Evolutionary conservation across 2,113 vertebrate species (phyloP), one percentile per base, ranked within the genome.

Genomic region (Australoheros scitulus): DNA sequence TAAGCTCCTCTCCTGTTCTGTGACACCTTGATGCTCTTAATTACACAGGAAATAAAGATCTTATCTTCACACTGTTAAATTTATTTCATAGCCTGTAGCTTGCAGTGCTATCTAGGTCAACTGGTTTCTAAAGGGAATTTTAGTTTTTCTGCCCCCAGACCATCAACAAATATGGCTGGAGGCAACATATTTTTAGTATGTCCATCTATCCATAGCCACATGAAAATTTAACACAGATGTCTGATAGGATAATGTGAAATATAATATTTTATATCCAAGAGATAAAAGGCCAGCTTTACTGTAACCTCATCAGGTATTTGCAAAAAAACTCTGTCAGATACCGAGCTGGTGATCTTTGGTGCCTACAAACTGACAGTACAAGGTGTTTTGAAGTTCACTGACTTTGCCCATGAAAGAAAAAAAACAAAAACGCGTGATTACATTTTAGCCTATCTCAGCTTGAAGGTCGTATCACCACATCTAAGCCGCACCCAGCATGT

Each of bases 11-110:
- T 3, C 38, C 61, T 47, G 47, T 63, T 20, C 18, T 3, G 63
- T 0, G 1, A 22, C 43, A 80, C 47, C 10, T 24, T 61, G 13
- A 56, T 6, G n/a, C 24, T 81, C 29, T 72, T 56, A 43, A 47
- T 70, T 52, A 70, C 10, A 70, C 43, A 77, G 24, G 59, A 58
- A 77, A 77, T 41, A 58, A 74, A 74, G 76, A 8, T 14, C n/a
- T 79, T 43, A 74, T 82, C 61, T 32, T 70, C 65, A 52, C 29
- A 32, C 65, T 70, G 24, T 24, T 9, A 34, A 56, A 47, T 60
- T 61, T 52, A 15, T 17, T 47, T 80, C 43, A 52, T 24, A 38
- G 29, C 34, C 20, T 13, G 18, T 20, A 26, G 11, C n/a, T 36
- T 65, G 5, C 78, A 77, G 82, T 76, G 11, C 36, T 83, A 61